Evolutionary conservation across 2,113 vertebrate species (phyloP).

Genomic region (Sorex araneus): DNA sequence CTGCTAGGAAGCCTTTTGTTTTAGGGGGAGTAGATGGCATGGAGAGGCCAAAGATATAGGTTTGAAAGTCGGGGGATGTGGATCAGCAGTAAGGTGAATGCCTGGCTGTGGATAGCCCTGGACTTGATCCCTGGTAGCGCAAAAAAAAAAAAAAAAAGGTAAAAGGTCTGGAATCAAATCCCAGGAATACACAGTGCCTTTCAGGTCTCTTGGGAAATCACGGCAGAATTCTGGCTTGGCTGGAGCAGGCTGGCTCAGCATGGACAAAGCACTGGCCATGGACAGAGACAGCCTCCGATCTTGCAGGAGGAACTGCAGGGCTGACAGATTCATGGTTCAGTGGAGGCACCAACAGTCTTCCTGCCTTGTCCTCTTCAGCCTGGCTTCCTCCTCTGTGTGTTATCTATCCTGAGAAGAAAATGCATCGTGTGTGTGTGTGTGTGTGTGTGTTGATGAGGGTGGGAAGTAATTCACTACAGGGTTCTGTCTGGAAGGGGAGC

Average conservation of each 20-base stretch:
- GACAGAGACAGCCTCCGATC: neutral
- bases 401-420: neutral
- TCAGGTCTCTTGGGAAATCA: neutral
- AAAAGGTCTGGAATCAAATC: neutral
- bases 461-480: too few relatives aligned
- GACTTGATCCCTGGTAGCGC: too few relatives aligned
- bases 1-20: neutral
- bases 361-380: neutral
- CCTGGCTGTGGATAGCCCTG: too few relatives aligned
- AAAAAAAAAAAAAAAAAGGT: too few relatives aligned
- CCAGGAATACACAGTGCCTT: neutral
- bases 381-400: neutral
- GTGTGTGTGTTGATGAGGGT: too few relatives aligned
- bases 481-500: neutral
- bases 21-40: neutral
- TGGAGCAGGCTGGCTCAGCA: neutral
- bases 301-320: neutral
- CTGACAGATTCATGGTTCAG: neutral
- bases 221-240: rapidly evolving
- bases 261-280: too few relatives aligned
- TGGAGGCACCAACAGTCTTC: rapidly evolving
- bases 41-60: neutral
- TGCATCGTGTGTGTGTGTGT: too few relatives aligned
- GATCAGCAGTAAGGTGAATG: too few relatives aligned
- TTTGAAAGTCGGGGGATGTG: neutral